Base-by-base conservation (phyloP, 30 jellyfish, hydroid and myxozoan genomes). In the Chrysaora quinquecirrha region DNA sequence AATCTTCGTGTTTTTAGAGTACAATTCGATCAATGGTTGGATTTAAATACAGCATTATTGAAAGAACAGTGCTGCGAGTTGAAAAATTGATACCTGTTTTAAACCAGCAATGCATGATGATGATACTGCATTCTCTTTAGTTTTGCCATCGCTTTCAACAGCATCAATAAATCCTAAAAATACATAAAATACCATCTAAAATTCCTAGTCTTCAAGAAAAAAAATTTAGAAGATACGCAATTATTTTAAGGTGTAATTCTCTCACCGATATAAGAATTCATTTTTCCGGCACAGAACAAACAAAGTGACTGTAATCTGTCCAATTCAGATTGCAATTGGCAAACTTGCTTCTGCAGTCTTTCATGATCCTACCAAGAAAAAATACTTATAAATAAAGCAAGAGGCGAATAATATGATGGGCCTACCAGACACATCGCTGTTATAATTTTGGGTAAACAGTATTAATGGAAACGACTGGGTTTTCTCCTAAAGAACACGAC, bases 261-360 rank as follows among this genome's bases (percentile, higher is more conserved):
- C 91, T 78, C 43, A 94, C 99, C 89, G 25, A 94, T 60, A 78
- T 94, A 94, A 18, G 90, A 65, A 27, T 94, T 96, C 99, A 94
- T 94, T 78, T 87, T 94, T n/a, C 92, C 97, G 34, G 96, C 97
- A 64, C 97, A 94, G 75, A 69, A 94, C 29, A 80, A 28, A 72
- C 96, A 80, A 35, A 94, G 52, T 24, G 99, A 74, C 23, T 83
- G 97, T 48, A 87, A 22, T 32, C 90, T 72, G 47, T 94, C 96
- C 30, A 87, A 58, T 2, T 94, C 99, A 23, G 94, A 58, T 49
- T 94, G 94, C 80, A 85, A 69, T 30, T 80, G 89, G 30, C 85
- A 68, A 24, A 94, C 75, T 70, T 94, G 99, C 32, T 78, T 67
- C 64, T 94, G 99, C 54, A 94, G 64, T 47, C 97, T 64, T 71